A percentile compares a stretch with the other conserved stretches of the same genome.
Evolutionary conservation across 2,113 vertebrate genomes (phyloP).

Genomic region (Leucosticte australis): DNA sequence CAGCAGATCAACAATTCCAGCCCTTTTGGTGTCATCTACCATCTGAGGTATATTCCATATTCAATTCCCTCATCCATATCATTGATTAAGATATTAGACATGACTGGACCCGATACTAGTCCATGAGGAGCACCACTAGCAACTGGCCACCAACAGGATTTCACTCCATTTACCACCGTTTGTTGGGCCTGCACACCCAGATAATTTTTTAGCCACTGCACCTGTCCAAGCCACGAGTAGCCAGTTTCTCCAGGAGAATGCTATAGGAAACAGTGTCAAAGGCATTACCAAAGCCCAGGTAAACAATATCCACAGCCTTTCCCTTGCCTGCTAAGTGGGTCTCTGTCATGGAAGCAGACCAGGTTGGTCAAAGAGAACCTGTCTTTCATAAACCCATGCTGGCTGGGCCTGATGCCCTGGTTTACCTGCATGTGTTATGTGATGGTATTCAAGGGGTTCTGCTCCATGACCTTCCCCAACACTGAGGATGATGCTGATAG

Average conservation of each 20-base stretch:
- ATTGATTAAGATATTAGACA: neutral
- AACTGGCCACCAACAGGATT: neutral
- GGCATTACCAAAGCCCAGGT: neutral
- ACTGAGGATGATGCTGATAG: neutral
- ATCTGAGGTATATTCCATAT: neutral
- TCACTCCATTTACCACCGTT: too few species aligned
- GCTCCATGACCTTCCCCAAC: neutral
- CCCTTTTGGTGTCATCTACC: neutral
- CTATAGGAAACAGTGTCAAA: neutral
- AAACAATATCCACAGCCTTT: neutral
- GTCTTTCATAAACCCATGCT: neutral
- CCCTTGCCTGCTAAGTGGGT: neutral
- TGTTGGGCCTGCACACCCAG: neutral
- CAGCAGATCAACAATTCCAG: neutral
- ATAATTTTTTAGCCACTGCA: neutral
- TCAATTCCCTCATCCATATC: accelerated
- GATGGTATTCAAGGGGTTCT: neutral
- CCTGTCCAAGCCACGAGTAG: neutral
- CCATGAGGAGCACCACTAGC: neutral
- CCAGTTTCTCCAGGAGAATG: neutral
- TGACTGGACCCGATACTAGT: neutral
- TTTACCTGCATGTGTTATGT: accelerated
- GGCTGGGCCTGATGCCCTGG: neutral
- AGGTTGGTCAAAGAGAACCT: neutral
- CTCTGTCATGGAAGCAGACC: neutral